Evolutionary conservation across 2,113 vertebrate species (phyloP).

Genomic region (Macrotus californicus): DNA sequence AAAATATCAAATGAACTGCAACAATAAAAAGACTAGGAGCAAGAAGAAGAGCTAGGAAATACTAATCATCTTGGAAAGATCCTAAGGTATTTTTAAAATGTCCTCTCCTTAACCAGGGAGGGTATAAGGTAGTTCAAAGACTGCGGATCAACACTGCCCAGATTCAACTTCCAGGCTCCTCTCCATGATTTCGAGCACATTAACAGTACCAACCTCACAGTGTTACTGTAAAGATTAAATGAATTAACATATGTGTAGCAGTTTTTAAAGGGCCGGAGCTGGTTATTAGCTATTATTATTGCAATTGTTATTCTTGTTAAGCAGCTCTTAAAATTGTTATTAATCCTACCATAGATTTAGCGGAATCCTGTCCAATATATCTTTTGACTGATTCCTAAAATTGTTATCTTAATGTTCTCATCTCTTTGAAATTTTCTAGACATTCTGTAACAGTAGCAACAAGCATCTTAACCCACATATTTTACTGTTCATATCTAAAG

Average conservation of each 20-base stretch:
- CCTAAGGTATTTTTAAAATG: neutral
- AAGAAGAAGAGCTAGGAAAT: neutral
- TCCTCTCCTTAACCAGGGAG: neutral
- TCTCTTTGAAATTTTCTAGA: neutral
- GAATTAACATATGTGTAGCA: neutral
- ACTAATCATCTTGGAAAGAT: neutral
- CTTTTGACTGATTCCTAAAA: slow-evolving; percentile 19
- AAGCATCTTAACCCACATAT: neutral
- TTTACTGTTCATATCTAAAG: neutral
- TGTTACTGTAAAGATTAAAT: neutral
- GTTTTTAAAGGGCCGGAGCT: neutral
- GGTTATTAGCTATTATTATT: neutral
- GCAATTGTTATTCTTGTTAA: neutral
- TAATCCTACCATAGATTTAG: neutral
- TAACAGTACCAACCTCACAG: neutral
- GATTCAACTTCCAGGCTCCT: neutral
- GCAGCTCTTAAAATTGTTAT: neutral
- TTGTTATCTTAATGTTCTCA: neutral
- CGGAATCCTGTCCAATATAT: neutral
- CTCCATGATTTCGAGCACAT: neutral
- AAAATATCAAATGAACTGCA: neutral
- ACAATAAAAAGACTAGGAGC: neutral
- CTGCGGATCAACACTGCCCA: neutral
- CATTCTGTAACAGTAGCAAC: neutral
- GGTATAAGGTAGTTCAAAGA: neutral